A percentile compares a stretch with the other conserved stretches of the same genome.
These are phyloP conservation scores for Arge pagana DNA, from an alignment of 2,888 invertebrate species.

Conservation along the genomic window DNA sequence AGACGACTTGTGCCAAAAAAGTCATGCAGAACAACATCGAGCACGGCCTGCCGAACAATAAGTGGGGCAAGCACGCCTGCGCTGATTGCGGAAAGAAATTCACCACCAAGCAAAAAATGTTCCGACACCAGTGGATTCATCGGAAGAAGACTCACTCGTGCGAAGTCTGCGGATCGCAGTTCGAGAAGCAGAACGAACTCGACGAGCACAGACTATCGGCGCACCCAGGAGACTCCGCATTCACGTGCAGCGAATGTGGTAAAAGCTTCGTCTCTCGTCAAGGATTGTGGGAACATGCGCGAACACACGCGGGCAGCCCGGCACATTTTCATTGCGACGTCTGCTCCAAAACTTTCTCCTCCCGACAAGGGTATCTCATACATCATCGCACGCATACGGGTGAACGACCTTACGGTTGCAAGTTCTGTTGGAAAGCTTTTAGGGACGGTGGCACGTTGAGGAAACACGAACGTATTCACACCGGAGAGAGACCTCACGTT, in stretches of 20 bases:
- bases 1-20: slow-evolving; percentile 51
- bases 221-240: slow-evolving; percentile 57
- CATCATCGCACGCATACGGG: slow-evolving; percentile 62
- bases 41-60: slow-evolving; percentile 39
- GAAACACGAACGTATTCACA: slow-evolving; percentile 62
- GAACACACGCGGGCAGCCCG: slow-evolving; percentile 57
- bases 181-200: slow-evolving; percentile 54
- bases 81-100: slow-evolving; percentile 58
- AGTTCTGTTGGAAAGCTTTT: slow-evolving; percentile 62
- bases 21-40: slow-evolving; percentile 44
- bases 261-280: slow-evolving; percentile 59
- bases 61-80: slow-evolving; percentile 57
- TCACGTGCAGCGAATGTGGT: slow-evolving; percentile 57
- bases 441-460: slow-evolving; percentile 62
- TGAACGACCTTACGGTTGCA: slow-evolving; percentile 62
- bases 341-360: slow-evolving; percentile 62
- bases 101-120: slow-evolving; percentile 60
- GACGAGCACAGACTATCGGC: slow-evolving; percentile 56
- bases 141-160: slow-evolving; percentile 58
- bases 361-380: slow-evolving; percentile 60
- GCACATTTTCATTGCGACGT: slow-evolving; percentile 59
- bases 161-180: slow-evolving; percentile 56
- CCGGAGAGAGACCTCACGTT: slow-evolving; percentile 62
- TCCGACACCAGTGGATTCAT: slow-evolving; percentile 59
- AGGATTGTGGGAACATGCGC: slow-evolving; percentile 59